phyloP scores from a whole-genome alignment of 2,888 invertebrate species.

The Eurois occulta region DNA sequence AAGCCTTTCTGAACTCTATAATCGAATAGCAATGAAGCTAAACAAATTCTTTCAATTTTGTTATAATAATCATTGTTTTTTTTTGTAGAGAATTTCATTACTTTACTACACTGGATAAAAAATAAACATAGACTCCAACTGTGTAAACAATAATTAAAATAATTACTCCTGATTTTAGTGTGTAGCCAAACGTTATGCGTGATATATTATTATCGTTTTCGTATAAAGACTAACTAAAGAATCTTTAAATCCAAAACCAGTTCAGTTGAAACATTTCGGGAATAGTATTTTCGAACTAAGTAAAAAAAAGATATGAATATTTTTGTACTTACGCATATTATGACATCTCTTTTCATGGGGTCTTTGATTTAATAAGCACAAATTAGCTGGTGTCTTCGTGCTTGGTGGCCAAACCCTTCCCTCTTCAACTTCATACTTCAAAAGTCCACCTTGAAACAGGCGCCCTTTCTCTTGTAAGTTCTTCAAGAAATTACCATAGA shows the following conservation, averaged over 20 bases:
- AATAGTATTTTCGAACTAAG: neutral
- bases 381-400: slow-evolving; percentile 58
- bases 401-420: slow-evolving; percentile 78
- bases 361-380: slow-evolving; percentile 69
- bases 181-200: neutral
- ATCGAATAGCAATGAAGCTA: too few species aligned
- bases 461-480: slow-evolving; percentile 64
- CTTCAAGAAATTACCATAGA: slow-evolving; percentile 69
- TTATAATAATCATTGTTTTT: too few species aligned
- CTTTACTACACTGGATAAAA: neutral
- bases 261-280: neutral
- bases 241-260: neutral
- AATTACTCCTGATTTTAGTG: neutral
- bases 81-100: neutral
- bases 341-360: slow-evolving; percentile 72
- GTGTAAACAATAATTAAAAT: neutral
- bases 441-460: slow-evolving; percentile 68
- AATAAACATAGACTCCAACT: neutral
- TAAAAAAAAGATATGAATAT: neutral
- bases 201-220: neutral
- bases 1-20: too few species aligned
- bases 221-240: neutral
- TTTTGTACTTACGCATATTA: slow-evolving; percentile 65
- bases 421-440: slow-evolving; percentile 73
- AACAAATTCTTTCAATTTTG: too few species aligned